Base-by-base conservation (phyloP, 2,888 invertebrate genomes). In the Gortyna flavago region DNA sequence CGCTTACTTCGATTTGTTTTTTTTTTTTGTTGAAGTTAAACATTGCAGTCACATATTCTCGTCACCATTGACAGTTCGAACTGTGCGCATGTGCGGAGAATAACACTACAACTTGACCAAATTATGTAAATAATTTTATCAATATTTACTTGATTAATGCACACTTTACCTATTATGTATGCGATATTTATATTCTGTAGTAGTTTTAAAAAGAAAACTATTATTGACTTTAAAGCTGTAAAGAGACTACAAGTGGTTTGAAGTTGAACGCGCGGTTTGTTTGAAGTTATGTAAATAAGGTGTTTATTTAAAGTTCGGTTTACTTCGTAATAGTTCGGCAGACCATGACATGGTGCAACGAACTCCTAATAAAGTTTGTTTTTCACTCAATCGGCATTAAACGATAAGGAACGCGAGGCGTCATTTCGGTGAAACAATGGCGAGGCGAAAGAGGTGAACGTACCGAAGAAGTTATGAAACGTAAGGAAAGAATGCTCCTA, bases 321-420 rank as follows among this genome's bases (percentile, higher is more conserved):
- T 72, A 68, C 62, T 65, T 77, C 79, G 65, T 62, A 59, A 75
- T 75, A 75, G 68, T 44, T 59, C 75, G 64, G 79, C 67, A 83
- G 84, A 84, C 83, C 83, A 72, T 85, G 83, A 85, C 84, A n/a
- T 54, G 54, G 84, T 71, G 75, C 86, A 86, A 83, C 25, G 84
- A 86, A 86, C 84, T 84, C 72, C 70, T 62, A 79, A 84, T 86
- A 72, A 83, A 72, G 21, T 64, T 48, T 73, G 72, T 75, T 79
- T 84, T 84, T 84, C 75, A 69, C 80, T 74, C 80, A 84, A 84
- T 86, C 80, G 86, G 38, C 59, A 74, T 16, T 66, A 73, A 59
- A 72, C 84, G 76, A 84, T 86, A 84, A 84, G 66, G 66, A 73
- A 77, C 73, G 65, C 67, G 59, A 62, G 83, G 75, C 87, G 70